phyloP scores from a whole-genome alignment of 2,113 vertebrate genomes.

The Elaphurus davidianus region DNA sequence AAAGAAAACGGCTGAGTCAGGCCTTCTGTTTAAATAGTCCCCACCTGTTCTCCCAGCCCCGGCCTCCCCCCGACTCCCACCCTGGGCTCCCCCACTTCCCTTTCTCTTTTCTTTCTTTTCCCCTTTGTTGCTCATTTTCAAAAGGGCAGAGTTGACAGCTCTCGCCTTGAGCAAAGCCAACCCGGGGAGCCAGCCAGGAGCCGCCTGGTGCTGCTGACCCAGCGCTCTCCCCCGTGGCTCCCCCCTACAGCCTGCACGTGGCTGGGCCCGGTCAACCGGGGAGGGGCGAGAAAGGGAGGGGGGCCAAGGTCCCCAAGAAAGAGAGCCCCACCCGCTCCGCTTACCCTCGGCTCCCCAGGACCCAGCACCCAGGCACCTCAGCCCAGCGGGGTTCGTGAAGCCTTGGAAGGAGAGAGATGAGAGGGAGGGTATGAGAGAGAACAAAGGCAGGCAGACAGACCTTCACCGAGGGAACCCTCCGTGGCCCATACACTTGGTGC shows the following conservation, averaged over 20 bases:
- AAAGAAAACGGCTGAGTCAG: slow-evolving; percentile 73
- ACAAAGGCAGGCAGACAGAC: neutral
- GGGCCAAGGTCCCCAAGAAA: neutral
- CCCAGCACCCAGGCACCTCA: neutral
- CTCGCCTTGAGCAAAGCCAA: slow-evolving; percentile 47
- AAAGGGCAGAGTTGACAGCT: slow-evolving; percentile 70
- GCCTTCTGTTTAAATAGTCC: slow-evolving; percentile 70
- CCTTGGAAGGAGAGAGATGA: neutral
- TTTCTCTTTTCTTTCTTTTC: slow-evolving; percentile 49
- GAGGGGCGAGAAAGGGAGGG: neutral
- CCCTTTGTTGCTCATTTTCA: slow-evolving; percentile 68
- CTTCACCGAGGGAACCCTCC: neutral
- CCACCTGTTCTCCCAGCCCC: slow-evolving; percentile 66
- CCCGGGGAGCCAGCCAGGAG: neutral
- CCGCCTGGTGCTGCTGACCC: neutral
- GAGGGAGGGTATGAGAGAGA: neutral
- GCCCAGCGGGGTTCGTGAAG: neutral
- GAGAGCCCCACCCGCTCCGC: neutral
- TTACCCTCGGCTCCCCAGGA: neutral
- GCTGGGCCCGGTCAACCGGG: neutral
- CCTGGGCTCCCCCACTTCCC: neutral
- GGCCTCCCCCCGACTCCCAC: neutral
- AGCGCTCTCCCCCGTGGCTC: neutral
- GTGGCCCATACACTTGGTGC: neutral
- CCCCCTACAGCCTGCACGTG: neutral